Evolutionary conservation across 2,113 vertebrate genomes (phyloP).

Genomic region (Tinamus guttatus): DNA sequence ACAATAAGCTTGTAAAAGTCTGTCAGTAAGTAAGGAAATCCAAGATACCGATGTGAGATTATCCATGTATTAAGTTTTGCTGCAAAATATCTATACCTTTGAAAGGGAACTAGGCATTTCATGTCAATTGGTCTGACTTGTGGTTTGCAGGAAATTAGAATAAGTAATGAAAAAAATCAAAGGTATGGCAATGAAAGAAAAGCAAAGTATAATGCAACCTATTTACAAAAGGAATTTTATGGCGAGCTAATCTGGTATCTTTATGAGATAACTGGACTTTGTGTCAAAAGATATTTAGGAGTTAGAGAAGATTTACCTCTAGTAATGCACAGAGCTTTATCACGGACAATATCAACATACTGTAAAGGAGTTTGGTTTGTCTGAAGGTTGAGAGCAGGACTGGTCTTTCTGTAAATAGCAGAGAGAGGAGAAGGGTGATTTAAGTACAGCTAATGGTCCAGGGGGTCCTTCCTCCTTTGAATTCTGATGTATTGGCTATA

Average conservation of each 20-base stretch:
- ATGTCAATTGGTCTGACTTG: rapidly evolving
- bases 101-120: background rate
- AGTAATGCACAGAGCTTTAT: background rate
- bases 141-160: background rate
- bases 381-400: background rate
- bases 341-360: background rate
- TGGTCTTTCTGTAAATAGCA: background rate
- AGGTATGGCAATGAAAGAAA: background rate
- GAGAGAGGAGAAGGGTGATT: background rate
- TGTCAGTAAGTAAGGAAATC: background rate
- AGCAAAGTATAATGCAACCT: background rate
- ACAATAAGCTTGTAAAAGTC: background rate
- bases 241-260: background rate
- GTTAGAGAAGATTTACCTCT: background rate
- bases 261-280: background rate
- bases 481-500: background rate
- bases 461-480: background rate
- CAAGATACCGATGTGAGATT: background rate
- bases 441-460: background rate
- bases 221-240: background rate
- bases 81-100: background rate
- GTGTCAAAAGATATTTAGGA: background rate
- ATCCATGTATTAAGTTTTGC: background rate
- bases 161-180: background rate
- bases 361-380: background rate